Conservation (phyloP, 2,888 invertebrate species). For the Polia nebulosa region DNA sequence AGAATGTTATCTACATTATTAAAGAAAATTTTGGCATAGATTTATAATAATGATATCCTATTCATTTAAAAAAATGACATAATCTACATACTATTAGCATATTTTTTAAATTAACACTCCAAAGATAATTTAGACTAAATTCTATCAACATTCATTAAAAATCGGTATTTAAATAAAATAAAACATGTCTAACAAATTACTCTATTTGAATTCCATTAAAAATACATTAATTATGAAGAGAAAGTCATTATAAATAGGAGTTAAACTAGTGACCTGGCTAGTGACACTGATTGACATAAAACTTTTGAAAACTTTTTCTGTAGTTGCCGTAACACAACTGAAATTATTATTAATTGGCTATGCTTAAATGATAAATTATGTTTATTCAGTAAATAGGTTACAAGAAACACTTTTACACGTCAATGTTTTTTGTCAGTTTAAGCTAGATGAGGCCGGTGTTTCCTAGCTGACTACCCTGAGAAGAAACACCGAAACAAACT, state of each 20-base stretch:
- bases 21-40: slow-evolving; percentile 27
- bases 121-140: slow-evolving; percentile 41
- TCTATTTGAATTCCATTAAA: slow-evolving; percentile 47
- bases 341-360: too few relatives aligned
- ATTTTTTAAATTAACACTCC: slow-evolving; percentile 39
- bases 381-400: too few relatives aligned
- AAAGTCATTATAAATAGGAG: not conserved
- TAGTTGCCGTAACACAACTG: not conserved
- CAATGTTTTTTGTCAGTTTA: too few relatives aligned
- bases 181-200: slow-evolving; percentile 44
- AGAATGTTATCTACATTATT: not conserved
- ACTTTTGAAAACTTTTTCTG: not conserved
- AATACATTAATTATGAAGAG: slow-evolving; percentile 13
- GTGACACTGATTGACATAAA: not conserved
- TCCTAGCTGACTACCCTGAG: too few relatives aligned
- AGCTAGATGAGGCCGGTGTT: too few relatives aligned
- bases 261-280: not conserved
- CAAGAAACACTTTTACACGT: too few relatives aligned
- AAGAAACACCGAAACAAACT: too few relatives aligned
- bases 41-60: slow-evolving; percentile 31
- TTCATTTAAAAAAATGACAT: slow-evolving; percentile 9
- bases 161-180: slow-evolving; percentile 28
- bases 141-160: slow-evolving; percentile 58
- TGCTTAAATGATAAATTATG: too few relatives aligned
- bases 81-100: slow-evolving; percentile 48